These are phyloP conservation scores for Macroglossus sobrinus DNA, from an alignment of 2,113 vertebrate species.

Conservation along the genomic window DNA sequence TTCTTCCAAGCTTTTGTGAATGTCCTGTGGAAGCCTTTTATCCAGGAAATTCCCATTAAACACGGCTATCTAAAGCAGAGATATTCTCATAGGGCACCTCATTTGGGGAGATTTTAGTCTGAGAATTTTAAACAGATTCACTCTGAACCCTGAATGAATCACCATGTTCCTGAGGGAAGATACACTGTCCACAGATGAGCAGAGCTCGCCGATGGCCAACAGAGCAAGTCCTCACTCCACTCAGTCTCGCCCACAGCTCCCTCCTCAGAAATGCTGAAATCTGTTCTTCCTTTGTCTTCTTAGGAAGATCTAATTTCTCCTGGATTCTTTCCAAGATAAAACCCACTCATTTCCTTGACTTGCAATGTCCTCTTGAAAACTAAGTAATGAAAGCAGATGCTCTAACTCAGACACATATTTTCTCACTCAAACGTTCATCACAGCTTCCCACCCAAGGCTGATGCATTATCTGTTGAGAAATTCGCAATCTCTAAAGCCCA, in stretches of 20 bases:
- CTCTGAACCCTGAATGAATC: neutral
- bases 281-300: constrained; percentile 66
- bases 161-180: neutral
- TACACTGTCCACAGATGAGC: neutral
- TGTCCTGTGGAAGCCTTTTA: neutral
- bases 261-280: constrained; percentile 21
- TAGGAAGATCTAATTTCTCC: constrained; percentile 59
- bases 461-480: constrained; percentile 58
- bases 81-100: neutral
- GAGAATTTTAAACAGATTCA: neutral
- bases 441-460: constrained; percentile 66
- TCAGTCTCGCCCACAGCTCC: constrained; percentile 18
- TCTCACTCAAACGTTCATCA: constrained; percentile 73
- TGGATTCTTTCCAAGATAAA: constrained; percentile 72
- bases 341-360: constrained; percentile 77
- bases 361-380: constrained; percentile 70
- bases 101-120: neutral
- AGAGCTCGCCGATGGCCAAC: neutral
- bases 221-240: neutral
- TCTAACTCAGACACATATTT: constrained; percentile 76
- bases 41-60: neutral
- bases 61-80: neutral
- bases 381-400: constrained; percentile 76
- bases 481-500: constrained; percentile 33
- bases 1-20: neutral